These are phyloP conservation scores for Anseranas semipalmata DNA, from an alignment of 2,113 vertebrate species.

Conservation along the genomic window DNA sequence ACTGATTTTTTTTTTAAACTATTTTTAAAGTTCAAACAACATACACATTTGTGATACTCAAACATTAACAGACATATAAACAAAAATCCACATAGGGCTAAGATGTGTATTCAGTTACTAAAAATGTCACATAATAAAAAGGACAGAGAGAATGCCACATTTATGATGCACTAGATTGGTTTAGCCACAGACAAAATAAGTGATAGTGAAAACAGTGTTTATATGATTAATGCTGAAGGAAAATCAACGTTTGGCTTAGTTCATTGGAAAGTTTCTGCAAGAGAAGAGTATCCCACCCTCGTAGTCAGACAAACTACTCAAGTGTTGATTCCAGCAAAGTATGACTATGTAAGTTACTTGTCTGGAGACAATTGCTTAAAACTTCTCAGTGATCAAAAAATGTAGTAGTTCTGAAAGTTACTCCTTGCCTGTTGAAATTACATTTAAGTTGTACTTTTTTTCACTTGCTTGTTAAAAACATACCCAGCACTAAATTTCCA, in stretches of 20 bases:
- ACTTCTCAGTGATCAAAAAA: neutral
- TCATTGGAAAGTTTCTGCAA: neutral
- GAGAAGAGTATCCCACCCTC: neutral
- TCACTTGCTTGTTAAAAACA: neutral
- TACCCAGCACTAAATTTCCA: neutral
- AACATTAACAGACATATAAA: neutral
- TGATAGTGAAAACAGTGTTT: neutral
- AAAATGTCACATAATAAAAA: neutral
- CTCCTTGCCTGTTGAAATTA: neutral
- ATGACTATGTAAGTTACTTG: neutral
- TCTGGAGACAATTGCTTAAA: neutral
- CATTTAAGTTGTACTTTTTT: neutral
- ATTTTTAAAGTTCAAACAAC: neutral
- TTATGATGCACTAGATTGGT: neutral
- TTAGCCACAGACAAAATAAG: neutral
- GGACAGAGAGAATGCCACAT: neutral
- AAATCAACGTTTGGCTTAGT: neutral
- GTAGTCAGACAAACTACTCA: neutral
- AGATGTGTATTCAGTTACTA: neutral
- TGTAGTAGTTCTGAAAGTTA: neutral
- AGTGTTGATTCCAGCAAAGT: neutral
- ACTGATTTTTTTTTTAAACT: neutral
- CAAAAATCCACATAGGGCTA: neutral
- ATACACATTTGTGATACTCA: fast-evolving
- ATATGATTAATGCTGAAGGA: neutral